Percentiles rank a stretch among this genome's conserved stretches.
These are phyloP conservation scores for Caretta caretta DNA, from an alignment of 2,113 vertebrate species.

Conservation along the genomic window DNA sequence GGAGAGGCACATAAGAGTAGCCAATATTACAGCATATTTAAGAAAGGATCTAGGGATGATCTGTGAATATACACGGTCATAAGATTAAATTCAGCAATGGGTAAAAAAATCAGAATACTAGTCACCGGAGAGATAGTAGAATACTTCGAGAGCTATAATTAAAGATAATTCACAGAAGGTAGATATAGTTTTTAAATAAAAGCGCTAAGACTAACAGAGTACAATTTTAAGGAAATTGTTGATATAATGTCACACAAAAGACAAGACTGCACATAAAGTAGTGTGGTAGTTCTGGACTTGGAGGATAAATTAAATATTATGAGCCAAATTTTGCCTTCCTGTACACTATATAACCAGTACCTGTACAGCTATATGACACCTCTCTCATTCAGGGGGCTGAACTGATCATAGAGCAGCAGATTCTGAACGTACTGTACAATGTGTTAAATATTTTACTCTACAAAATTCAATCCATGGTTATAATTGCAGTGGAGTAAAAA, in stretches of 20 bases:
- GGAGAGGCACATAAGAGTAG: background rate
- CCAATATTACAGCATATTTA: constrained; percentile 9
- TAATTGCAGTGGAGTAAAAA: background rate
- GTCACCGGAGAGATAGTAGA: background rate
- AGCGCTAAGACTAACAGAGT: background rate
- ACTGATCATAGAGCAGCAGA: background rate
- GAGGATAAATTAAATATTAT: background rate
- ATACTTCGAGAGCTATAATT: background rate
- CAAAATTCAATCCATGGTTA: background rate
- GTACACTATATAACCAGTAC: background rate
- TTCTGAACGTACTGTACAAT: background rate
- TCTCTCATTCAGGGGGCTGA: background rate
- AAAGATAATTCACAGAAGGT: background rate
- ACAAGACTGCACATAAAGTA: background rate
- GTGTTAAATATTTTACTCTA: background rate
- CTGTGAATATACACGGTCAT: background rate
- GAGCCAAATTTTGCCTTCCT: background rate
- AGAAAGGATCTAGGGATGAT: constrained; percentile 31
- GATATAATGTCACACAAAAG: accelerated
- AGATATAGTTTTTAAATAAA: background rate
- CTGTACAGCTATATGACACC: background rate
- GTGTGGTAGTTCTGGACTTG: background rate
- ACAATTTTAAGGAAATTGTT: background rate
- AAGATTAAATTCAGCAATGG: constrained; percentile 23
- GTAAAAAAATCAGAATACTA: background rate